Evolutionary conservation across 1,140 invertebrate species (phyloP).

Genomic region (Cylas formicarius): DNA sequence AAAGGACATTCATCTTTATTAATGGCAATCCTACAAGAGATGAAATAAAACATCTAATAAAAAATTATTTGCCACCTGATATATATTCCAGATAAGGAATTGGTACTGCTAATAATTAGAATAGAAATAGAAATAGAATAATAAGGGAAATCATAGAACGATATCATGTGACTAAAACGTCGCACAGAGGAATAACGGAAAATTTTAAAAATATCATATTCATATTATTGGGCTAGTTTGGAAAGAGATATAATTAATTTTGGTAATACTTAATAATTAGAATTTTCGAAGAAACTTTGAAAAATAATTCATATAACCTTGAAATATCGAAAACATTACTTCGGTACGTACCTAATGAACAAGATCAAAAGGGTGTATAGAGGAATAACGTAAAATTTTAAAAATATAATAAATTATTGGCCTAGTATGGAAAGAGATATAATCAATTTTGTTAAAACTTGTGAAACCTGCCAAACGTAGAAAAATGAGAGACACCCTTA

Average conservation of each 20-base stretch:
- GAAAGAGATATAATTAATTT: conserved; percentile 1
- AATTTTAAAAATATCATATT: not conserved
- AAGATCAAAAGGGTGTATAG: no score
- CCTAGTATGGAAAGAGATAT: not conserved
- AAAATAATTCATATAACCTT: conserved; percentile 23
- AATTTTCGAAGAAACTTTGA: conserved; percentile 12
- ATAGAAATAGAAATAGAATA: conserved; percentile 2
- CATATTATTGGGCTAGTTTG: conserved; percentile 5
- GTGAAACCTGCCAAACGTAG: conserved; percentile 12
- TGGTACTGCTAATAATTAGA: not conserved
- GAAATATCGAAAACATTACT: no score
- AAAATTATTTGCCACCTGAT: conserved; percentile 2
- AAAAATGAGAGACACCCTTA: conserved; percentile 16
- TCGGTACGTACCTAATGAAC: no score
- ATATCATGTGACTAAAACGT: conserved; percentile 5
- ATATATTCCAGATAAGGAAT: conserved; percentile 4
- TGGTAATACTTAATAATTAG: no score
- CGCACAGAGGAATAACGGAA: conserved; percentile 5
- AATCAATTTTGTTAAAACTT: conserved; percentile 5
- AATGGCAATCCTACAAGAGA: conserved; percentile 2
- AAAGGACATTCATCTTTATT: conserved; percentile 4
- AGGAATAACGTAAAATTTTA: conserved; percentile 16
- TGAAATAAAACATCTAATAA: conserved; percentile 5
- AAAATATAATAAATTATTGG: conserved; percentile 5
- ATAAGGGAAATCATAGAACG: conserved; percentile 1